Evolutionary conservation across 2,797 vertebrate species (phyloP).

Genomic region (Sphenopsis melanotis): DNA sequence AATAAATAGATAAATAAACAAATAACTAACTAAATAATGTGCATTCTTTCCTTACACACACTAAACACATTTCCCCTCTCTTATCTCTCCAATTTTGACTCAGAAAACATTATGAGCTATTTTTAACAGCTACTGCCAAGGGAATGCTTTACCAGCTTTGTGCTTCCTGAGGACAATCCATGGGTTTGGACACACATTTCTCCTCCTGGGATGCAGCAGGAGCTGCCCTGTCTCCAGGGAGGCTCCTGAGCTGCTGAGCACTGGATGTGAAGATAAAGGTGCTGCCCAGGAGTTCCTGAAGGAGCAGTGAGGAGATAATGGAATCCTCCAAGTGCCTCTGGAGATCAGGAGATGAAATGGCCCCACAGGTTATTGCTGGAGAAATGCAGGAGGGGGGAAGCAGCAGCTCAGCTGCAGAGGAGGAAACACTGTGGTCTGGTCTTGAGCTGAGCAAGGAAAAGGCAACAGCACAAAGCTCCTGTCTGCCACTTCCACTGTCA

Average conservation of each 20-base stretch:
- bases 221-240: not conserved
- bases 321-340: not conserved
- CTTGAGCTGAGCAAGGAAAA: not conserved
- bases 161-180: not conserved
- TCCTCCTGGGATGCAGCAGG: not conserved
- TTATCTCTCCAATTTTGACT: not conserved
- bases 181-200: not conserved
- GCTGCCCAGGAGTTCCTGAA: not conserved
- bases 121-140: not conserved
- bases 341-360: not conserved
- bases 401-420: not conserved
- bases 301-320: not conserved
- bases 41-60: not conserved
- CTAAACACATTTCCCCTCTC: no score
- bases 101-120: not conserved
- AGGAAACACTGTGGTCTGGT: fast-evolving
- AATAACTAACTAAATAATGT: not conserved
- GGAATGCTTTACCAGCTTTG: not conserved
- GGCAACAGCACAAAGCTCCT: not conserved
- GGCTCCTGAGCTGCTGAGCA: not conserved
- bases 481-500: not conserved
- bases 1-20: not conserved
- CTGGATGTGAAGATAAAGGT: not conserved
- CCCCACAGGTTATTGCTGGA: not conserved
- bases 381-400: not conserved